A percentile compares a stretch with the other conserved stretches of the same genome.
Conservation (phyloP, 2,113 vertebrate species). For the Chrysemys picta region DNA sequence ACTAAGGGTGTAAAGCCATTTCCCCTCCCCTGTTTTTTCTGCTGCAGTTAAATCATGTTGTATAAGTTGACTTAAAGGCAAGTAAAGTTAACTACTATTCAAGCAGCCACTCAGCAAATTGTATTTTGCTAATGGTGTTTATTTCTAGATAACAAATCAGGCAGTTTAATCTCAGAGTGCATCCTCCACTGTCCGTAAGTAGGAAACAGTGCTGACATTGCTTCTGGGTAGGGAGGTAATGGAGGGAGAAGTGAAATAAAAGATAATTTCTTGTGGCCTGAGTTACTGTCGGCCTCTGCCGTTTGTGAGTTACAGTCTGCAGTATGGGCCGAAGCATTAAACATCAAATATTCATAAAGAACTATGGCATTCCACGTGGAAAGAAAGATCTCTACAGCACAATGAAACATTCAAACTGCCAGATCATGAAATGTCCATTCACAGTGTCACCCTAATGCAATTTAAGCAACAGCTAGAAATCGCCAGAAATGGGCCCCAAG, state of each 20-base stretch:
- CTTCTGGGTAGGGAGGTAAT: not conserved
- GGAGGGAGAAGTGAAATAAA: not conserved
- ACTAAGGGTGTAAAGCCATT: not conserved
- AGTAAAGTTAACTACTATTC: not conserved
- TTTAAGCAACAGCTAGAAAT: not conserved
- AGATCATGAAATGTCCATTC: not conserved
- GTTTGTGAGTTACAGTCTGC: not conserved
- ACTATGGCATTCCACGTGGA: not conserved
- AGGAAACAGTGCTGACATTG: not conserved
- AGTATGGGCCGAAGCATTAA: not conserved
- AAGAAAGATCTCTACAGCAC: not conserved
- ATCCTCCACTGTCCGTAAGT: not conserved
- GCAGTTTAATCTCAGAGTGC: not conserved
- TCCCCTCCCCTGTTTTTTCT: not conserved
- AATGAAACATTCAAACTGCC: not conserved
- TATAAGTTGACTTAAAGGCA: not conserved
- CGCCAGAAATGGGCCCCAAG: not conserved
- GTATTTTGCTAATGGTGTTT: conserved; percentile 30
- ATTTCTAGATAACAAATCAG: not conserved
- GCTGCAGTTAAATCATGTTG: not conserved
- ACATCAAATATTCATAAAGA: not conserved
- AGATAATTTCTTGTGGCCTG: not conserved
- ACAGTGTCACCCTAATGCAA: not conserved
- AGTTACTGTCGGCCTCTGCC: not conserved
- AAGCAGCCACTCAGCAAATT: not conserved